phyloP scores from a whole-genome alignment of 2,888 invertebrate genomes.

The Idaea biselata region DNA sequence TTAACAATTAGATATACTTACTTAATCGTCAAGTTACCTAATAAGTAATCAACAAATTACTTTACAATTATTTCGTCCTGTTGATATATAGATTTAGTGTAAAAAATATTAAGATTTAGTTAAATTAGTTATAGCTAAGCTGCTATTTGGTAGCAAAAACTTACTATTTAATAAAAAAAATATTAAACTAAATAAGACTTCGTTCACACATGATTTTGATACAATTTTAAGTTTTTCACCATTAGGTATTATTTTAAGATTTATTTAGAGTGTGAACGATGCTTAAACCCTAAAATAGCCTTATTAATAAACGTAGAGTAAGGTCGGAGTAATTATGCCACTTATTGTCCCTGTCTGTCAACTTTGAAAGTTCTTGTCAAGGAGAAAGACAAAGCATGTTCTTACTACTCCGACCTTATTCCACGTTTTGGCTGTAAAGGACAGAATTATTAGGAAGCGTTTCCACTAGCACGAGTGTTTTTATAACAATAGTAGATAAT shows the following conservation, averaged over 20 bases:
- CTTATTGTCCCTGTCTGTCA: too few relatives aligned
- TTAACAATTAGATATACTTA: too few relatives aligned
- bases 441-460: slow-evolving; percentile 62
- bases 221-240: not conserved
- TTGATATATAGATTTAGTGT: not conserved
- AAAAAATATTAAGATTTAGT: not conserved
- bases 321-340: too few relatives aligned
- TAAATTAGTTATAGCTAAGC: not conserved
- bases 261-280: slow-evolving; percentile 5
- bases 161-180: not conserved
- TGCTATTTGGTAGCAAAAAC: not conserved
- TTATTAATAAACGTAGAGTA: too few relatives aligned
- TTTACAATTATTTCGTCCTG: too few relatives aligned
- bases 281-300: slow-evolving; percentile 12
- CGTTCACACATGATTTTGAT: not conserved
- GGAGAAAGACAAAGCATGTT: too few relatives aligned
- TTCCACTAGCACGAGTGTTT: slow-evolving; percentile 26
- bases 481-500: slow-evolving; percentile 7
- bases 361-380: too few relatives aligned
- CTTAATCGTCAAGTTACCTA: too few relatives aligned
- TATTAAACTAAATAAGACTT: not conserved
- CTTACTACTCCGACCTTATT: too few relatives aligned
- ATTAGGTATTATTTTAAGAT: not conserved
- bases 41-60: too few relatives aligned
- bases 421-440: slow-evolving; percentile 33